Percentiles rank a stretch among this genome's conserved stretches.
Conservation (phyloP, 2,797 vertebrate species). For the Novumbra hubbsi region DNA sequence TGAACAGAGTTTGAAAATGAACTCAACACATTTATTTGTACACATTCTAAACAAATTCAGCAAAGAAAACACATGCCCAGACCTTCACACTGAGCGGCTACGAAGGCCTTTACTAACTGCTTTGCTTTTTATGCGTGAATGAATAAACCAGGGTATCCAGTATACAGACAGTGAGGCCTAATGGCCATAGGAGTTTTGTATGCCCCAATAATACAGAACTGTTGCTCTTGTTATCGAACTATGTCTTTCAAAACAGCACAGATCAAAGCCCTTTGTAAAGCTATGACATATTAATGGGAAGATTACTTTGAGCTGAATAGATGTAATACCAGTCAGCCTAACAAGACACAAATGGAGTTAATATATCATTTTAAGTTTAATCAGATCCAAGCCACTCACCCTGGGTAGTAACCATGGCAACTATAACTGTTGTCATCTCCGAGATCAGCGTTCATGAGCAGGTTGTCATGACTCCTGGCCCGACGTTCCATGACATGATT, state of each 20-base stretch:
- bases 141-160: neutral
- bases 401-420: constrained; percentile 61
- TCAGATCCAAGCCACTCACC: constrained; percentile 56
- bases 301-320: neutral
- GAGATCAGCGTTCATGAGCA: constrained; percentile 66
- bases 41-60: too few species aligned
- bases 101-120: neutral
- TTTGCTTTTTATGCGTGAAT: neutral
- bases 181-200: too few species aligned
- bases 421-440: constrained; percentile 67
- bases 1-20: too few species aligned
- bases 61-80: too few species aligned
- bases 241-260: neutral
- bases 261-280: neutral
- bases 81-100: neutral
- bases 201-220: too few species aligned
- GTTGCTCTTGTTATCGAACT: neutral
- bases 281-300: neutral
- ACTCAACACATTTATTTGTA: too few species aligned
- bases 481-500: constrained; percentile 48
- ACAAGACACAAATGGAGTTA: neutral
- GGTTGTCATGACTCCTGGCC: constrained; percentile 68
- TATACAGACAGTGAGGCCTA: neutral
- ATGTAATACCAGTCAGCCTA: neutral
- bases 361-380: neutral